phyloP scores from a whole-genome alignment of 35 echinoderm and acorn worm genomes.

The Acanthaster planci region DNA sequence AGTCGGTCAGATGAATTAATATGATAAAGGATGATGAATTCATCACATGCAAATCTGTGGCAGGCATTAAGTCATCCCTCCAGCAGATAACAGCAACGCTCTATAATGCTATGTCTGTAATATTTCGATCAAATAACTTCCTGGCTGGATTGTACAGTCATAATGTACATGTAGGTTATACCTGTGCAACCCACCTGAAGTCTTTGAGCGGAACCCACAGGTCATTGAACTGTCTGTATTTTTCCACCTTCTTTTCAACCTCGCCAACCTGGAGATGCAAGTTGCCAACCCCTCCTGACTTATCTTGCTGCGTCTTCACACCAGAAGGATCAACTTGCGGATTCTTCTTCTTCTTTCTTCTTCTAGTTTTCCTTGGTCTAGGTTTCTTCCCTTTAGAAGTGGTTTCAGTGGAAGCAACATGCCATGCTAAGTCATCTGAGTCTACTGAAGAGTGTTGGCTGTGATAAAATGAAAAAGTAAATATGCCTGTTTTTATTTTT shows the following conservation, averaged over 20 bases:
- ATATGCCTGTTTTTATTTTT: too few relatives aligned
- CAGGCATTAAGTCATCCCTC: too few relatives aligned
- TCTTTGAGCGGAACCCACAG: constrained; percentile 56
- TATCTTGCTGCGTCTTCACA: constrained; percentile 7
- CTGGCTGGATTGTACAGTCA: too few relatives aligned
- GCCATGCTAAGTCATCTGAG: not conserved
- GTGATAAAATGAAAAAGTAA: not conserved
- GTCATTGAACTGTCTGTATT: constrained; percentile 58
- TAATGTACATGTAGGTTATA: too few relatives aligned
- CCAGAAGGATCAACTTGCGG: not conserved
- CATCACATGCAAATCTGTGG: too few relatives aligned
- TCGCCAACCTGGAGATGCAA: not conserved
- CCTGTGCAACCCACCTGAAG: too few relatives aligned
- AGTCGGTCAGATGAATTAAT: too few relatives aligned
- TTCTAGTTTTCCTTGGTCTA: not conserved
- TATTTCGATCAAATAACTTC: too few relatives aligned
- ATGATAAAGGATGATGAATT: too few relatives aligned
- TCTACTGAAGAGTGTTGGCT: not conserved
- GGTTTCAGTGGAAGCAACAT: not conserved
- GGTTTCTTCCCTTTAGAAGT: constrained; percentile 30
- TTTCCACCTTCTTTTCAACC: constrained; percentile 17
- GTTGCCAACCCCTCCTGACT: not conserved
- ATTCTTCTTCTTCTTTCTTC: constrained; percentile 63
- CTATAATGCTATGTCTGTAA: too few relatives aligned
- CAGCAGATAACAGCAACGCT: too few relatives aligned